A percentile compares a stretch with the other conserved stretches of the same genome.
phyloP scores from a whole-genome alignment of 2,113 vertebrate species.

The Pluvianellus socialis region DNA sequence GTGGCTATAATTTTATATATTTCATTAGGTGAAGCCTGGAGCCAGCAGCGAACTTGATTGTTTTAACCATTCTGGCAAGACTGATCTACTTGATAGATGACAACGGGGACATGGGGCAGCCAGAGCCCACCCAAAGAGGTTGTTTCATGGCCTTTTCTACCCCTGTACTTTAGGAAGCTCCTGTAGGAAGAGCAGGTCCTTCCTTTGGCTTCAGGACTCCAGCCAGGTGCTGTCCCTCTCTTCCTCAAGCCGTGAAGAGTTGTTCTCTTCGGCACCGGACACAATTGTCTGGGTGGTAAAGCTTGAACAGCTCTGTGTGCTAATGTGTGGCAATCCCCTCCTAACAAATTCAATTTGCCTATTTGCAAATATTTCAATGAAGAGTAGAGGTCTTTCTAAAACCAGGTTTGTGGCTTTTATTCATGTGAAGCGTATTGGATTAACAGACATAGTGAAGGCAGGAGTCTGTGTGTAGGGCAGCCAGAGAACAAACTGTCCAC shows the following conservation, averaged over 20 bases:
- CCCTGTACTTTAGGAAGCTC: rapidly evolving
- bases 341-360: rapidly evolving
- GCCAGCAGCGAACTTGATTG: background rate
- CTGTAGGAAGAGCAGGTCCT: background rate
- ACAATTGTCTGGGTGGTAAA: rapidly evolving
- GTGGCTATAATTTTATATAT: background rate
- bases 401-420: background rate
- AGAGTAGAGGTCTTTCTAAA: background rate
- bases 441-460: background rate
- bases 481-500: background rate
- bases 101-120: background rate
- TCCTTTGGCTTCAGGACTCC: background rate
- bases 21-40: background rate
- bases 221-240: background rate
- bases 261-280: background rate
- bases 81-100: background rate
- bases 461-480: background rate
- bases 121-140: background rate
- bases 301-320: background rate
- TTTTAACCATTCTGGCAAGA: background rate
- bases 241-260: background rate
- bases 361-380: background rate
- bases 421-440: rapidly evolving
- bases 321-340: no score
- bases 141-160: background rate